Conservation (phyloP, 2,113 vertebrate genomes). For the Xiphophorus couchianus region DNA sequence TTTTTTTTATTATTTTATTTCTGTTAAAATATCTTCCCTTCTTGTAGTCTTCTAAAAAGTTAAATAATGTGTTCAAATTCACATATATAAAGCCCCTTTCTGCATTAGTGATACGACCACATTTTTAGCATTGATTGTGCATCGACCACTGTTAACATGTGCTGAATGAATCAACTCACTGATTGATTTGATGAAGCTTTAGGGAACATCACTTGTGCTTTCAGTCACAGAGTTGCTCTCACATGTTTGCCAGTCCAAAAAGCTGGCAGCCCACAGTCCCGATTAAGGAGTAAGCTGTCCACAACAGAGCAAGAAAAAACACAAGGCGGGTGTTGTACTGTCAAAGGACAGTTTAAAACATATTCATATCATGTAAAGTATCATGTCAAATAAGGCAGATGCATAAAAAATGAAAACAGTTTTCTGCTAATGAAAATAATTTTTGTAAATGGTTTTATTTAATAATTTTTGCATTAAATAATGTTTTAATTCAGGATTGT, state of each 20-base stretch:
- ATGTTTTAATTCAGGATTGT: no score
- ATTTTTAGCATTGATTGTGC: constrained; percentile 50
- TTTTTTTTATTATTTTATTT: neutral
- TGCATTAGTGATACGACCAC: constrained; percentile 37
- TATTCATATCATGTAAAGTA: no score
- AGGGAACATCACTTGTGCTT: constrained; percentile 47
- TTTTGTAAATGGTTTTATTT: no score
- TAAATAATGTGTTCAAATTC: neutral
- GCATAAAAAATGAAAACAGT: neutral
- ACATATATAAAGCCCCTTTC: constrained; percentile 1
- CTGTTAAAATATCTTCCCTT: neutral
- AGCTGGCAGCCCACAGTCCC: constrained; percentile 7
- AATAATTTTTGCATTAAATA: no score
- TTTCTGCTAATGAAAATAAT: neutral
- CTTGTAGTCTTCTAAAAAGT: neutral
- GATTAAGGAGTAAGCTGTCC: neutral
- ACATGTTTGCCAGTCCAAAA: constrained; percentile 32
- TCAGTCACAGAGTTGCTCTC: constrained; percentile 39
- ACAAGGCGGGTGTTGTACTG: neutral
- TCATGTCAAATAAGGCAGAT: neutral
- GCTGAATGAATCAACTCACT: constrained; percentile 52
- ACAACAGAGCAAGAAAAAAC: neutral
- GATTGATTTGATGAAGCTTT: constrained; percentile 62
- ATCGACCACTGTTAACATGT: constrained; percentile 52
- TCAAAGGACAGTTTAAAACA: neutral